These are phyloP conservation scores for Hydrotaea cyrtoneurina DNA, from an alignment of 2,888 invertebrate species.

Conservation along the genomic window DNA sequence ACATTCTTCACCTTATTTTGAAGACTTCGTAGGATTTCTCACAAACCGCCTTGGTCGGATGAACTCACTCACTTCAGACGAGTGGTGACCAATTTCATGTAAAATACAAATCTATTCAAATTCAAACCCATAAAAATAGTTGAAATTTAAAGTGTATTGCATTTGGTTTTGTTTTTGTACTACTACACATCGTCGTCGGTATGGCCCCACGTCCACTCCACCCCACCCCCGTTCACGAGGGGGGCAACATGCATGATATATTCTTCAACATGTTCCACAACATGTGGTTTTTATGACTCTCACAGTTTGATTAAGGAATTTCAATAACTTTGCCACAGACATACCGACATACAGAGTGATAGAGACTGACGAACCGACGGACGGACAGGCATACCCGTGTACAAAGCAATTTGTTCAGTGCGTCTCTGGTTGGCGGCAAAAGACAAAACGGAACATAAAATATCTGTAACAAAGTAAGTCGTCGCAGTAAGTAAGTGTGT, in stretches of 20 bases:
- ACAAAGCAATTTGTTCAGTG: constrained; percentile 31
- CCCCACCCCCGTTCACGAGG: neutral
- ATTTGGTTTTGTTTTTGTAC: neutral
- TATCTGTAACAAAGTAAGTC: constrained; percentile 1
- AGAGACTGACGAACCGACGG: too few species aligned
- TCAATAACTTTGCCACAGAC: constrained; percentile 35
- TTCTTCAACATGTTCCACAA: constrained; percentile 46
- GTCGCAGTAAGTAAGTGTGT: constrained; percentile 1
- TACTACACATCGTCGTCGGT: neutral
- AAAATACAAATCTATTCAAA: neutral
- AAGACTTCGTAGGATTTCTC: too few species aligned
- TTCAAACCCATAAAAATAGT: neutral
- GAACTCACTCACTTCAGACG: too few species aligned
- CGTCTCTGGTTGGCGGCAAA: neutral
- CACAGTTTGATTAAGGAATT: constrained; percentile 54
- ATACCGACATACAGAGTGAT: neutral
- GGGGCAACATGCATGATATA: neutral
- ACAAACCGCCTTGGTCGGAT: too few species aligned
- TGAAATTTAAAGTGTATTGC: neutral
- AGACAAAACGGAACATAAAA: constrained; percentile 5
- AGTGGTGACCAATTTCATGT: neutral
- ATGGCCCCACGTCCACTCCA: neutral
- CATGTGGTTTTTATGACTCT: constrained; percentile 51
- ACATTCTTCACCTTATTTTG: too few species aligned
- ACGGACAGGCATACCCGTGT: neutral